A percentile compares a stretch with the other conserved stretches of the same genome.
Conservation (phyloP, 2,113 vertebrate genomes). For the Chascanopsetta lugubris region DNA sequence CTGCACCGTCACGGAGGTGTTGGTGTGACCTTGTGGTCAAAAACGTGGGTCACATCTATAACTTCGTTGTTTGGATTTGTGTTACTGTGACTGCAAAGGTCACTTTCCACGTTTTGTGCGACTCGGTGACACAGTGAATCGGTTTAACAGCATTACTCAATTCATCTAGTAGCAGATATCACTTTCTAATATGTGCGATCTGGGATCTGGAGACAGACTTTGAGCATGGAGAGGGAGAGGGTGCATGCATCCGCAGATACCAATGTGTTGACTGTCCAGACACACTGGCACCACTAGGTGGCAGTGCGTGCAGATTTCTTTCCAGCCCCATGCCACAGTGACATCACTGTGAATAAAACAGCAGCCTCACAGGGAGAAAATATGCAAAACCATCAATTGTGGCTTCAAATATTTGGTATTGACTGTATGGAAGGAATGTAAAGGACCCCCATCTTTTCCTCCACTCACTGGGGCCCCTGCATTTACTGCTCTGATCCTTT, state of each 20-base stretch:
- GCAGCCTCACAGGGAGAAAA: constrained; percentile 65
- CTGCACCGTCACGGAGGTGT: not conserved
- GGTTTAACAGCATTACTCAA: not conserved
- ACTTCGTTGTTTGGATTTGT: constrained; percentile 1
- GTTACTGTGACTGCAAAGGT: constrained; percentile 3
- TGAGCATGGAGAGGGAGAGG: not conserved
- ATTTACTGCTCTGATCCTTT: constrained; percentile 38
- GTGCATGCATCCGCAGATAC: not conserved
- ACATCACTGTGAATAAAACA: constrained; percentile 55
- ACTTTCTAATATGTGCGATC: not conserved
- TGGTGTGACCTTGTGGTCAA: not conserved
- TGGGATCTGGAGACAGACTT: not conserved
- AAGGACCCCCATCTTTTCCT: constrained; percentile 74
- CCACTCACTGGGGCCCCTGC: constrained; percentile 39
- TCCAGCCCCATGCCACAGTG: constrained; percentile 24
- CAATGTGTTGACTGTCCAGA: not conserved
- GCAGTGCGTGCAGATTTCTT: constrained; percentile 36
- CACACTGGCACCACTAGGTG: constrained; percentile 66
- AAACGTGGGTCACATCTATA: not conserved
- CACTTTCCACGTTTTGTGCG: not conserved
- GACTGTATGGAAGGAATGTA: constrained; percentile 81
- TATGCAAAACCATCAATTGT: constrained; percentile 77
- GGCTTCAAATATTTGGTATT: constrained; percentile 78
- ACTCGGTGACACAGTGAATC: not conserved
- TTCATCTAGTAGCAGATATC: not conserved